phyloP scores from a whole-genome alignment of 2,888 invertebrate species.

The Leptura quadrifasciata region DNA sequence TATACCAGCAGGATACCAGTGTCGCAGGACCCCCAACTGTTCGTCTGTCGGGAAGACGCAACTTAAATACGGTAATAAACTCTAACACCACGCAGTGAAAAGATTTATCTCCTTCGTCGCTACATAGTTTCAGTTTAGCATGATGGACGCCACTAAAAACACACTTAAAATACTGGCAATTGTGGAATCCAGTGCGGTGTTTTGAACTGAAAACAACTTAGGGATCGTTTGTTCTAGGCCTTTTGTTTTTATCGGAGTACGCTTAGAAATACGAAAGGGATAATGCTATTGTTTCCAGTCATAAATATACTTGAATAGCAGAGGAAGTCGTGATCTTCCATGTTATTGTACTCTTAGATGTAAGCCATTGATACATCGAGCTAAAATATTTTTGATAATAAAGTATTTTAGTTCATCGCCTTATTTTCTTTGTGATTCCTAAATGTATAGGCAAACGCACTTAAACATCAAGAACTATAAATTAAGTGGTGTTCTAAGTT shows the following conservation, averaged over 20 bases:
- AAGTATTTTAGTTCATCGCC: constrained; percentile 18
- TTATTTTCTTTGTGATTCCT: constrained; percentile 2
- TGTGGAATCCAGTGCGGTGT: constrained; percentile 56
- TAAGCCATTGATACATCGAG: constrained; percentile 51
- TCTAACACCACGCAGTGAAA: constrained; percentile 59
- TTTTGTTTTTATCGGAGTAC: constrained; percentile 56
- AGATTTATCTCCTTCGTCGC: constrained; percentile 60
- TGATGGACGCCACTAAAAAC: constrained; percentile 51
- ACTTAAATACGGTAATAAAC: constrained; percentile 66
- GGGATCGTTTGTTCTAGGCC: constrained; percentile 54
- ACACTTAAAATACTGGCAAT: constrained; percentile 62
- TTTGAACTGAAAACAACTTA: constrained; percentile 51
- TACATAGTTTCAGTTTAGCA: constrained; percentile 43
- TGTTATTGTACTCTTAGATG: constrained; percentile 60
- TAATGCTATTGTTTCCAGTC: constrained; percentile 61
- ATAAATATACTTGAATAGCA: constrained; percentile 60
- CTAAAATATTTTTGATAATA: constrained; percentile 33
- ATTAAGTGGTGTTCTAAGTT: too few species aligned
- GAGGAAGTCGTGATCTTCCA: constrained; percentile 62
- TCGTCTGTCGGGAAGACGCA: constrained; percentile 57
- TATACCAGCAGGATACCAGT: constrained; percentile 58
- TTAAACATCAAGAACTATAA: neutral
- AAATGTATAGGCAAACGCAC: constrained; percentile 2
- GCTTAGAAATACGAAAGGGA: constrained; percentile 53
- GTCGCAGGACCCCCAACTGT: constrained; percentile 61